Base-by-base conservation (phyloP, 2,113 vertebrate genomes). In the Dendrocopos noguchii region DNA sequence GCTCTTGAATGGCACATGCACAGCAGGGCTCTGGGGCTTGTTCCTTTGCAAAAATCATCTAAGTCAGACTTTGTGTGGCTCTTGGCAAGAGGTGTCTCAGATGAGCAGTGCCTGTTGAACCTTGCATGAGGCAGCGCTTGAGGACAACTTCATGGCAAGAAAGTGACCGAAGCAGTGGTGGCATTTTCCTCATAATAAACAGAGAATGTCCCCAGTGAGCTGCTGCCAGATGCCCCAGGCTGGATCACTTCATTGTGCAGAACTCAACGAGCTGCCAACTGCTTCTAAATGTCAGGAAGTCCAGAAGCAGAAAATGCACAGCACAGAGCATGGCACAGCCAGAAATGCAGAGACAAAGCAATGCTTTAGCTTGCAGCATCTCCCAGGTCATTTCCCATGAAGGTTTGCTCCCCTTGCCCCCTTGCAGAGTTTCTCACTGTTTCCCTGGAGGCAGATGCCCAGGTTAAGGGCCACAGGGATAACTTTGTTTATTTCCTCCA, bases 311-410 rank as follows among this genome's bases (percentile, higher is more conserved):
- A 90, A 47, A 72, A 63, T 16, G 46, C 42, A 25, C 15, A 1
- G 8, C 12, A 66, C 59, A 61, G 85, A 87, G 31, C 44, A 3
- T 13, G 76, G 55, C 61, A 39, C 17, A 59, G 89, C 31, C 53
- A 79, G 1, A 25, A 52, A 25, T 25, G 1, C 12, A 15, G 11
- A 53, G 72, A 22, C 42, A 46, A 86, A 82, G 80, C 19, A 65
- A 20, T 72, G 77, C 91, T 65, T 84, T 80, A 74, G 88, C 72
- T 90, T 13, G n/a, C 63, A 59, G 74, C 81, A 22, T 61, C 80
- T 88, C 64, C 67, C 66, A 7, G 83, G 93, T 95, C 89, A 94
- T 95, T 96, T 93, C 81, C 94, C 64, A 8, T 81, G 78, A 82
- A 91, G 66, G 64, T 82, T 93, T 42, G 87, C 64, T 84, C 55